Evolutionary conservation across 1,140 invertebrate genomes (phyloP), one percentile per base, ranked within the genome.

Genomic region (Apis cerana): DNA sequence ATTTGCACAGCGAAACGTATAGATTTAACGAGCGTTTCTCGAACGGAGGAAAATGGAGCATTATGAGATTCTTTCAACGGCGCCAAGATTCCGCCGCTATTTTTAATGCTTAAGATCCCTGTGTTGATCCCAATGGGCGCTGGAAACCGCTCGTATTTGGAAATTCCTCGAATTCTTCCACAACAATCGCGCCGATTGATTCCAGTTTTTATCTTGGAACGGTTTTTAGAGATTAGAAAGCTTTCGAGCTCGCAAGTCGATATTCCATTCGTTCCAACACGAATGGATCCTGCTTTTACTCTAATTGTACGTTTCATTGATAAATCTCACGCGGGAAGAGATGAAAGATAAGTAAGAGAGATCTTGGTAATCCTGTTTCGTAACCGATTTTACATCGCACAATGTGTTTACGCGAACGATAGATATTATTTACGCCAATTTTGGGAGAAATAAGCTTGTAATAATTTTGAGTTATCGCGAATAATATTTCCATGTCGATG

Each of bases 371-470:
- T 78, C 67, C 56, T 78, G 75, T 77, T 78, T 56, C 52, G 82
- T 43, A 52, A 65, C 43, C 52, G 61, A 80, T 80, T 33, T 33
- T 33, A 67, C 17, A 69, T 80, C 82, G 64, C 59, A 80, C 69
- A 74, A 80, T 80, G 69, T 83, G 76, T 80, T 79, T 83, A 83
- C 50, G 75, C 75, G 50, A 27, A 82, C 50, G 50, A 72, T 83
- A 68, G 76, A 83, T 83, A 79, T 83, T 83, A 80, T 83, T 79
- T 79, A 80, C 61, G 52, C 82, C 82, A 83, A n/a, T n/a, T n/a
- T n/a, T n/a, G n/a, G n/a, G 81, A 64, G 75, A 82, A 78, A 82
- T 82, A 64, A 58, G 54, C 67, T 82, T 71, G 56, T 52, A 76
- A 78, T 78, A 82, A 68, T 54, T 67, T 2, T 9, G 54, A 64